These are phyloP conservation scores for Lycopodina hypogea DNA, from an alignment of 37 sponge, comb jelly and placozoan species.

Conservation along the genomic window DNA sequence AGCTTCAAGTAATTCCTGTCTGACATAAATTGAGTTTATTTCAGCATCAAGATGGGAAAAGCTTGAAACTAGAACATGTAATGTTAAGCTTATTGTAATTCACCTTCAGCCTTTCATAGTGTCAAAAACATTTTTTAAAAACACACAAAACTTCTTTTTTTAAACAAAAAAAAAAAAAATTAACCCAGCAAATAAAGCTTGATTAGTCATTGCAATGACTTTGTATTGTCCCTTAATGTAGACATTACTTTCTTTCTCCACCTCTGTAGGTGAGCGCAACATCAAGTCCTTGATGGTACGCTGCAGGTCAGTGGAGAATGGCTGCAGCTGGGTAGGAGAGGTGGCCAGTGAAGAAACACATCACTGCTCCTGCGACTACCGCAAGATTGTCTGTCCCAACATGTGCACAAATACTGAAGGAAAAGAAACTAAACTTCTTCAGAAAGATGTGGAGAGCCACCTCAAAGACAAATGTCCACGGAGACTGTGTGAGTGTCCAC, in stretches of 20 bases:
- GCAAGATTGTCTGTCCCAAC: constrained; percentile 21
- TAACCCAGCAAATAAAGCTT: too few relatives aligned
- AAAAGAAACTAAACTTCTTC: neutral
- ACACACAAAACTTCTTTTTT: too few relatives aligned
- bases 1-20: too few relatives aligned
- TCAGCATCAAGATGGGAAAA: too few relatives aligned
- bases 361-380: neutral
- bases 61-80: too few relatives aligned
- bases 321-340: constrained; percentile 35
- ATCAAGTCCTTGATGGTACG: constrained; percentile 16
- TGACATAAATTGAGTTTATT: too few relatives aligned
- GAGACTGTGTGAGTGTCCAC: constrained; percentile 34
- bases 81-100: too few relatives aligned
- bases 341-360: constrained; percentile 14
- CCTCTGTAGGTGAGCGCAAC: constrained; percentile 5
- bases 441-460: constrained; percentile 21
- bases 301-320: constrained; percentile 9
- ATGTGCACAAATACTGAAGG: constrained; percentile 1
- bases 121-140: too few relatives aligned
- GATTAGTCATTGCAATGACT: too few relatives aligned
- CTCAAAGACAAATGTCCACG: constrained; percentile 2
- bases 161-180: too few relatives aligned
- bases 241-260: neutral
- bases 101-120: too few relatives aligned
- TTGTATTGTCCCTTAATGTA: too few relatives aligned